phyloP scores from a whole-genome alignment of 2,113 vertebrate species.

The Neolamprologus variostigma region DNA sequence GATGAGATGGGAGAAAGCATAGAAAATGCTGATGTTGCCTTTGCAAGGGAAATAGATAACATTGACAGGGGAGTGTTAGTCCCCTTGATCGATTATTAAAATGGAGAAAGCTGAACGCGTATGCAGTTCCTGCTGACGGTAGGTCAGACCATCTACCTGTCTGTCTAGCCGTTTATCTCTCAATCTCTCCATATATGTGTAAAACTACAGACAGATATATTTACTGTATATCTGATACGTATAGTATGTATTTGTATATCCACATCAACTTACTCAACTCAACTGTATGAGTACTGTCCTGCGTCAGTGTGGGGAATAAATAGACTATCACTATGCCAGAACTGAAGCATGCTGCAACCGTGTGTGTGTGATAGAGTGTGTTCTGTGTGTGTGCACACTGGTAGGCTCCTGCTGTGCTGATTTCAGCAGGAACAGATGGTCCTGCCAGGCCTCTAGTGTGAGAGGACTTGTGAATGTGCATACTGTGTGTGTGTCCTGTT shows the following conservation, averaged over 20 bases:
- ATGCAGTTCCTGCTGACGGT: neutral
- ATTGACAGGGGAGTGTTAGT: slow-evolving; percentile 40
- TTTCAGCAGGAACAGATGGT: slow-evolving; percentile 63
- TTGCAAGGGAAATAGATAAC: slow-evolving; percentile 43
- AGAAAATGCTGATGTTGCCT: slow-evolving; percentile 57
- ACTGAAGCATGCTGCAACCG: slow-evolving; percentile 16
- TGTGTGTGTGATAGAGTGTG: neutral
- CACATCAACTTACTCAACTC: neutral
- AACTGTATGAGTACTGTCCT: slow-evolving; percentile 7
- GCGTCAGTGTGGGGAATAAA: slow-evolving; percentile 36
- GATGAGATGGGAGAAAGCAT: slow-evolving; percentile 40
- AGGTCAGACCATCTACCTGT: neutral
- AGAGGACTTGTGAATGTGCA: slow-evolving; percentile 18
- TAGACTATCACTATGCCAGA: slow-evolving; percentile 42
- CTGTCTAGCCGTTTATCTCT: neutral
- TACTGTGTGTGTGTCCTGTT: neutral
- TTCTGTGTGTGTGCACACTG: neutral
- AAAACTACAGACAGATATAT: neutral
- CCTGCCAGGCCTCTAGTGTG: slow-evolving; percentile 26
- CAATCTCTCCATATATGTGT: neutral
- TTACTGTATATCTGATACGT: neutral
- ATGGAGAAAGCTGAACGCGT: slow-evolving; percentile 18
- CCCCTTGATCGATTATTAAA: slow-evolving; percentile 51
- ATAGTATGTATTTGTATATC: neutral
- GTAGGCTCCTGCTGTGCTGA: slow-evolving; percentile 50